Percentiles rank a stretch among this genome's conserved stretches.
Evolutionary conservation across 2,113 vertebrate genomes (phyloP).

Genomic region (Platichthys flesus): DNA sequence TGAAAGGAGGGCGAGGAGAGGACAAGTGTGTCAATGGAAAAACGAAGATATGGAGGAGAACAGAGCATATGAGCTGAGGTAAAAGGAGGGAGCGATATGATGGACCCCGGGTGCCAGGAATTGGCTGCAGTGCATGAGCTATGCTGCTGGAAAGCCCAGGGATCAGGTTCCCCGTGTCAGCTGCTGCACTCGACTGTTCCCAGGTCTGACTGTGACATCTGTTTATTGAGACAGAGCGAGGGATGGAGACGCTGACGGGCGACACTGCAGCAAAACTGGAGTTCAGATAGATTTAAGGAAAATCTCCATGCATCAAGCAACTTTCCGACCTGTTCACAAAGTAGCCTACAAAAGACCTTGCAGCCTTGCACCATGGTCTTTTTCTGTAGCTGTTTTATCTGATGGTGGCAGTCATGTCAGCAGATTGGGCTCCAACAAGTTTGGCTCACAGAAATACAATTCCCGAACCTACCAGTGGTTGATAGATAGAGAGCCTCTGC

Average conservation of each 20-base stretch:
- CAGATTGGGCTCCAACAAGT: too few relatives aligned
- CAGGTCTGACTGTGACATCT: slow-evolving; percentile 63
- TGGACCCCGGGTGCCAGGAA: slow-evolving; percentile 65
- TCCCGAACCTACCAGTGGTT: too few relatives aligned
- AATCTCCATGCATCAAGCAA: too few relatives aligned
- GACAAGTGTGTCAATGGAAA: slow-evolving; percentile 35
- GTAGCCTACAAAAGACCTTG: too few relatives aligned
- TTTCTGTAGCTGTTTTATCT: too few relatives aligned
- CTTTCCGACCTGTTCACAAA: too few relatives aligned
- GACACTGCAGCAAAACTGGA: slow-evolving; percentile 24
- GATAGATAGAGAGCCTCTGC: too few relatives aligned
- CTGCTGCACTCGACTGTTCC: slow-evolving; percentile 68
- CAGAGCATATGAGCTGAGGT: slow-evolving; percentile 31
- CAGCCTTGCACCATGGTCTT: too few relatives aligned
- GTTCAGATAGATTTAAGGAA: neutral
- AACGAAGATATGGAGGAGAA: slow-evolving; percentile 41
- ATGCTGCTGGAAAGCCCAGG: slow-evolving; percentile 68
- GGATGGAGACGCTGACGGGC: neutral
- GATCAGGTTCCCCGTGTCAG: slow-evolving; percentile 79
- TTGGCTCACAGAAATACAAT: too few relatives aligned
- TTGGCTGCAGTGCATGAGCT: slow-evolving; percentile 70
- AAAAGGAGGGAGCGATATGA: slow-evolving; percentile 33
- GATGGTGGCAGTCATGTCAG: too few relatives aligned
- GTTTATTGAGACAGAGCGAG: slow-evolving; percentile 39
- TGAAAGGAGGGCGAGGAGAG: neutral